These are phyloP conservation scores for Norana najaformis DNA, from an alignment of 2,888 invertebrate species.

Conservation along the genomic window DNA sequence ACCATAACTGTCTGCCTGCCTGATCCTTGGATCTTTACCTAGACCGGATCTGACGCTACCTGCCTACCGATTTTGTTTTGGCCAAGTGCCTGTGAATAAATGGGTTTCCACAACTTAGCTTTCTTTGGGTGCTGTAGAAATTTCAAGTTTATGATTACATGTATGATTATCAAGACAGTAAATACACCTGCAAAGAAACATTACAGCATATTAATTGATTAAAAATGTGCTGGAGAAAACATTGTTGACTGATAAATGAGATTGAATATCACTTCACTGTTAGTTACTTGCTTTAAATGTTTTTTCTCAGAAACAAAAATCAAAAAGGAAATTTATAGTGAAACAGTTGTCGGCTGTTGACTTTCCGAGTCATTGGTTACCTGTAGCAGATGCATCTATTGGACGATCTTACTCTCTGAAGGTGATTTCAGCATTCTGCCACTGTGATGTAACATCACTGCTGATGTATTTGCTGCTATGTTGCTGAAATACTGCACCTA, in stretches of 20 bases:
- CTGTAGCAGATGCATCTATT: neutral
- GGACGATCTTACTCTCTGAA: neutral
- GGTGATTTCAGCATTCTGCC: neutral
- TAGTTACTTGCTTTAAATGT: neutral
- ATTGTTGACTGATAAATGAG: neutral
- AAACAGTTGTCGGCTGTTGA: neutral
- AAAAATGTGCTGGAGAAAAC: neutral
- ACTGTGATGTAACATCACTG: neutral
- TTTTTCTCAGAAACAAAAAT: neutral
- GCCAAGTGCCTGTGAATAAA: no score
- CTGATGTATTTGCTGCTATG: neutral
- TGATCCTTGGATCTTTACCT: no score
- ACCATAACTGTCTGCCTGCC: no score
- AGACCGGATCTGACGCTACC: no score
- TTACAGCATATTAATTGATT: neutral
- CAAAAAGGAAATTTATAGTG: constrained; percentile 8
- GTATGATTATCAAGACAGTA: neutral
- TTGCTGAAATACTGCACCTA: neutral
- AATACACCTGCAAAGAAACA: neutral
- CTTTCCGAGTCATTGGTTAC: neutral
- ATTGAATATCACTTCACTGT: neutral
- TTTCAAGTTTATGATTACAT: no score
- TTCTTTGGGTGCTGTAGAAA: no score
- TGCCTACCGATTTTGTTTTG: no score
- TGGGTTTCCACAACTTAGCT: no score